Conservation (phyloP, 2,888 invertebrate genomes). For the Psylliodes chrysocephalus region DNA sequence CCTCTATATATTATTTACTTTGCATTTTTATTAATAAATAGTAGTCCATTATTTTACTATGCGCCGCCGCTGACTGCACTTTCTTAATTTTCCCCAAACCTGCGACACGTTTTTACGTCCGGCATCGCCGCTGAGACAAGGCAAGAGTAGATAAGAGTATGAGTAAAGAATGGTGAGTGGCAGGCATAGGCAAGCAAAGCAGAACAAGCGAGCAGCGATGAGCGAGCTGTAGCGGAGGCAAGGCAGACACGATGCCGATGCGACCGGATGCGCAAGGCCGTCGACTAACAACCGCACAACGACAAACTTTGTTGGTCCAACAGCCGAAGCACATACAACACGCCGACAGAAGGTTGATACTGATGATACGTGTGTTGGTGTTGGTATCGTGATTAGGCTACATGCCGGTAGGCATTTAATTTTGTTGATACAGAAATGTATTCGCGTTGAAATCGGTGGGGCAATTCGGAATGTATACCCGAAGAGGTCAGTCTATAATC, state of each 20-base stretch:
- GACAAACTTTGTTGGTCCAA: slow-evolving; percentile 26
- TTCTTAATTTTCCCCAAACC: not conserved
- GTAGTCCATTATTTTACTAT: not conserved
- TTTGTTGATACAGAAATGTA: too few species aligned
- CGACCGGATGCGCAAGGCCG: slow-evolving; percentile 43
- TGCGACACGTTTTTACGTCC: not conserved
- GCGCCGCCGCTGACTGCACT: slow-evolving; percentile 2
- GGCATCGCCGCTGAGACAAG: slow-evolving; percentile 11
- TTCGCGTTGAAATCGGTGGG: too few species aligned
- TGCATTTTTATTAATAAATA: too few species aligned
- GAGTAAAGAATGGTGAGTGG: slow-evolving; percentile 20
- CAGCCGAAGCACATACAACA: slow-evolving; percentile 12
- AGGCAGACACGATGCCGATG: slow-evolving; percentile 19
- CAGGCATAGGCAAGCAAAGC: slow-evolving; percentile 13
- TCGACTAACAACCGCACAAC: slow-evolving; percentile 29
- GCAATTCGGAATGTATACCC: too few species aligned
- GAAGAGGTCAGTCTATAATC: too few species aligned
- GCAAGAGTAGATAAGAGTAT: slow-evolving; percentile 26
- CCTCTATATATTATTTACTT: too few species aligned
- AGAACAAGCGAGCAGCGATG: slow-evolving; percentile 2
- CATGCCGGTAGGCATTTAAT: not conserved
- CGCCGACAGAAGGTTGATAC: slow-evolving; percentile 3
- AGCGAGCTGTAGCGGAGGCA: not conserved
- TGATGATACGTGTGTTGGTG: not conserved
- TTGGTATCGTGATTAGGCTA: not conserved